Evolutionary conservation across 2,888 invertebrate species (phyloP).

Genomic region (Pheosia gnoma): DNA sequence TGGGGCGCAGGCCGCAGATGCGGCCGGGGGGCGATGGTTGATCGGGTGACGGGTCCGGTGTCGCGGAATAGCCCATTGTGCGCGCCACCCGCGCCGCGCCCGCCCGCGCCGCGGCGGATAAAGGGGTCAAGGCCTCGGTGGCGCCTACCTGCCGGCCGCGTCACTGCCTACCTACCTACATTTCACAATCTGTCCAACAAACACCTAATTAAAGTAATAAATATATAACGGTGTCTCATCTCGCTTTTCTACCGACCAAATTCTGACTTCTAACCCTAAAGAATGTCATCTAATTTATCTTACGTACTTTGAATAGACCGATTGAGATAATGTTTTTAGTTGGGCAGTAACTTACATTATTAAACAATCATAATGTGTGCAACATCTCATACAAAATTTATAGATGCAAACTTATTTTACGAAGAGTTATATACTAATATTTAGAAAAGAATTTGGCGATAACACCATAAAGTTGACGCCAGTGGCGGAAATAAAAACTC

Average conservation of each 20-base stretch:
- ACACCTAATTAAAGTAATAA: slow-evolving; percentile 26
- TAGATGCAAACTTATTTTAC: no score
- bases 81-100: slow-evolving; percentile 43
- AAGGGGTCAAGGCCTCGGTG: slow-evolving; percentile 75
- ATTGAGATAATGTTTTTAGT: neutral
- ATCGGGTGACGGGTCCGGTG: slow-evolving; percentile 66
- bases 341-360: neutral
- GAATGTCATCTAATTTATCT: neutral
- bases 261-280: neutral
- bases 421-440: no score
- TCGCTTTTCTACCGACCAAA: neutral
- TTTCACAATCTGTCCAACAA: slow-evolving; percentile 28
- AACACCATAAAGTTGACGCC: no score
- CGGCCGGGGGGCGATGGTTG: slow-evolving; percentile 42
- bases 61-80: slow-evolving; percentile 75
- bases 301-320: neutral
- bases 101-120: slow-evolving; percentile 48
- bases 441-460: no score
- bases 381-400: no score
- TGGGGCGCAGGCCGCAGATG: slow-evolving; percentile 20
- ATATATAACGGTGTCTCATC: slow-evolving; percentile 22
- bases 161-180: slow-evolving; percentile 48
- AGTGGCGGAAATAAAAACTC: no score
- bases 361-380: no score
- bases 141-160: slow-evolving; percentile 71